Base-by-base conservation (phyloP, 2,797 vertebrate genomes). In the Corythornis leucogaster region DNA sequence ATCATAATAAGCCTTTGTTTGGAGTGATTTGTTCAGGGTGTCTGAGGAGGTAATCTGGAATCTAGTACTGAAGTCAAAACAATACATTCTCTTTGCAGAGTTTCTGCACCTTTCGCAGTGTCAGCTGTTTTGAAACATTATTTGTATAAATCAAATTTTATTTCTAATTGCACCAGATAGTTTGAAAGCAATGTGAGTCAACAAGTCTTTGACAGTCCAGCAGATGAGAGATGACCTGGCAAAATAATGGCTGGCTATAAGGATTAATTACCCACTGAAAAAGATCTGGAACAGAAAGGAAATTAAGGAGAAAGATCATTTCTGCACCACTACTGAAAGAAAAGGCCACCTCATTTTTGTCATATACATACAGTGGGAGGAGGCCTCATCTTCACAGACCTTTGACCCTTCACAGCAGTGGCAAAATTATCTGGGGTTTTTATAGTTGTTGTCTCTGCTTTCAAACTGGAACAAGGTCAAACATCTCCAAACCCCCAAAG, bases 201-300 rank as follows among this genome's bases (percentile, higher is more conserved):
- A 76, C 38, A 75, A 35, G 81, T 54, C 85, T 82, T 77, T 89
- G 62, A 54, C 35, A 86, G 75, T 63, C 84, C 70, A 88, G 59
- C 67, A 86, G 33, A 74, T 64, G 58, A 85, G 58, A 87, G 40
- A 67, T 80, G 35, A 74, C 45, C 61, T 77, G 78, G 64, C 40
- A 74, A 57, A 88, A 28, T 50, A 89, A 82, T n/a, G 86, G 42
- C 33, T 77, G 62, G 64, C 64, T 90, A 2, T 38, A 74, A 77
- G n/a, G 71, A 90, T 82, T 93, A 87, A 90, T 68, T 77, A 74
- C n/a, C 38, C 50, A 76, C 5, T 68, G 71, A 82, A 46, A 89
- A 45, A 89, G 57, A 68, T 54, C 42, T 77, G 54, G 80, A 84
- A 81, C 33, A 70, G 68, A 64, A 33, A 84, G 24, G 22, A 93